Conservation (phyloP, 2,113 vertebrate species). For the Chascanopsetta lugubris region DNA sequence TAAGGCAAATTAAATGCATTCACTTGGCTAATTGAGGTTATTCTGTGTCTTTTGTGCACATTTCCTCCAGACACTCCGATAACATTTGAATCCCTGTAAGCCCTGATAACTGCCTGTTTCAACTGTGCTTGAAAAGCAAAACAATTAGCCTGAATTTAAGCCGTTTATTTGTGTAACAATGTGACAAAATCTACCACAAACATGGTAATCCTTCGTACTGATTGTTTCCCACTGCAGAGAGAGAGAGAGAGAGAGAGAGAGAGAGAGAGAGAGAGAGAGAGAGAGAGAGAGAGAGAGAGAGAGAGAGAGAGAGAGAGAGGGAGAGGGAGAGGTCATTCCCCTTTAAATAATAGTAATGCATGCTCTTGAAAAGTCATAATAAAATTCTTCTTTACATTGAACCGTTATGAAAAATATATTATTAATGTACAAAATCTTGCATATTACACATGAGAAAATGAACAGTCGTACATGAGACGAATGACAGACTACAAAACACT, state of each 20-base stretch:
- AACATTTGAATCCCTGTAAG: constrained; percentile 10
- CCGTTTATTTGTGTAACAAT: constrained; percentile 81
- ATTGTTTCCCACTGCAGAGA: constrained; percentile 76
- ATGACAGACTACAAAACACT: constrained; percentile 74
- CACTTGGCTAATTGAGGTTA: constrained; percentile 64
- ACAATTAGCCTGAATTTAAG: constrained; percentile 56
- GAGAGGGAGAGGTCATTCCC: constrained; percentile 63
- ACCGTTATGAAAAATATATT: constrained; percentile 83
- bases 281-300: too few species aligned
- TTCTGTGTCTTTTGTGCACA: constrained; percentile 39
- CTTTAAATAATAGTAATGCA: constrained; percentile 78
- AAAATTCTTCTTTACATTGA: constrained; percentile 77
- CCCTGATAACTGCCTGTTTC: background rate
- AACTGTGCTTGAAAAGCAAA: constrained; percentile 18
- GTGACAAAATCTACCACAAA: constrained; percentile 80
- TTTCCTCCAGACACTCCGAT: constrained; percentile 36
- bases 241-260: too few species aligned
- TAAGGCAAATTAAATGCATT: constrained; percentile 61
- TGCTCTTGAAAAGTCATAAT: constrained; percentile 77
- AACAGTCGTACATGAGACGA: constrained; percentile 78
- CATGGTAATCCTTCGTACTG: constrained; percentile 67
- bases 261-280: too few species aligned
- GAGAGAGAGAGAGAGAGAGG: too few species aligned
- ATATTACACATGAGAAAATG: constrained; percentile 80
- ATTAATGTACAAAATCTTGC: constrained; percentile 82